Evolutionary conservation across 2,113 vertebrate species (phyloP).

Genomic region (Alligator sinensis): DNA sequence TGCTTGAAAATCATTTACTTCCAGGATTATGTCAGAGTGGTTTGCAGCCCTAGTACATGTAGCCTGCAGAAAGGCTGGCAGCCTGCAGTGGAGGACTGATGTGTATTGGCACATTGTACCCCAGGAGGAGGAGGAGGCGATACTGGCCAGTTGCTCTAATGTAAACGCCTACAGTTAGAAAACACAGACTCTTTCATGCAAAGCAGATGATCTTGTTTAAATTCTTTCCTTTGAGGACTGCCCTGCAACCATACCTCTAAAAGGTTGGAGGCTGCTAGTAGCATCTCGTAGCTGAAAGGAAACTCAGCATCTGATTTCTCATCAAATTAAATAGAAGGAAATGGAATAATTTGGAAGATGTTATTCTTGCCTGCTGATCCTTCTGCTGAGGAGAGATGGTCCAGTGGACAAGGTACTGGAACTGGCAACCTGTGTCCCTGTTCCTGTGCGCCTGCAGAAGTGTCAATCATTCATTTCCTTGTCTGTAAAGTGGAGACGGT

Average conservation of each 20-base stretch:
- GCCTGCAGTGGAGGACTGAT: accelerated
- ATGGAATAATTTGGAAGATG: accelerated
- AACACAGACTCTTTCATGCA: neutral
- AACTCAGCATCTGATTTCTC: accelerated
- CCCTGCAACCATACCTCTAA: accelerated
- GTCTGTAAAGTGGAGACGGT: too few relatives aligned
- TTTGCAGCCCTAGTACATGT: neutral
- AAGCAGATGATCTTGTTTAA: accelerated
- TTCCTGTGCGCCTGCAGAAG: accelerated
- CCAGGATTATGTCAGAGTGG: neutral
- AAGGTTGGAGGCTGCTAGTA: accelerated
- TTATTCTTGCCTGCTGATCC: accelerated
- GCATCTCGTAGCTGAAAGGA: accelerated
- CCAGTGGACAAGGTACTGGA: accelerated
- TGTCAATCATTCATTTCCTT: accelerated
- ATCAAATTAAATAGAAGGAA: accelerated
- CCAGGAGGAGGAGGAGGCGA: accelerated
- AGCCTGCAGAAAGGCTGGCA: accelerated
- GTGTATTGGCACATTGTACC: accelerated
- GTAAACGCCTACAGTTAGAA: accelerated
- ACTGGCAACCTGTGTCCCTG: neutral
- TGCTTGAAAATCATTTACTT: accelerated
- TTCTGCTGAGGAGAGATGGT: accelerated
- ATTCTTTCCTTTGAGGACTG: accelerated
- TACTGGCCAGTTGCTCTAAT: accelerated